Percentiles rank a stretch among this genome's conserved stretches.
Conservation (phyloP, 2,113 vertebrate genomes). For the Gulo gulo region DNA sequence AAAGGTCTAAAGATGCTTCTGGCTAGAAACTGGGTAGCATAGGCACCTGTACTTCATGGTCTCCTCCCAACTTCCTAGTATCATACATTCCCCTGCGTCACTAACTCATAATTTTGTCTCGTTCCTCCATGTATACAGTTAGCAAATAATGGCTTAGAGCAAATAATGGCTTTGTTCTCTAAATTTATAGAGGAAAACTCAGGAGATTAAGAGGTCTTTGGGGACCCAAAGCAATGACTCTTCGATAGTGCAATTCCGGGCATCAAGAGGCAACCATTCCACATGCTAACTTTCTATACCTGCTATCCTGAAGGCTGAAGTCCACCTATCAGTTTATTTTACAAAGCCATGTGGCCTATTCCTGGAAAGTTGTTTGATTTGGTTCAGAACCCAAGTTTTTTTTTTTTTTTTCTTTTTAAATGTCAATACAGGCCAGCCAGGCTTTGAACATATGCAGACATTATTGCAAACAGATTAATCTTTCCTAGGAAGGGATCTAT, state of each 20-base stretch:
- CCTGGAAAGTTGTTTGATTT: conserved; percentile 16
- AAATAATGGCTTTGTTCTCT: not conserved
- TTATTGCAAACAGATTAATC: conserved; percentile 17
- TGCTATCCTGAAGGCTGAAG: not conserved
- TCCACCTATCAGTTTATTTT: not conserved
- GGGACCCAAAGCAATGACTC: not conserved
- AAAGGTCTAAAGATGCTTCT: not conserved
- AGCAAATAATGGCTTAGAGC: not conserved
- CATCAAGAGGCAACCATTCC: not conserved
- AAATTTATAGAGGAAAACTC: not conserved
- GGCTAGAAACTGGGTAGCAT: not conserved
- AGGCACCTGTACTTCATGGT: not conserved
- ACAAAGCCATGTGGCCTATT: not conserved
- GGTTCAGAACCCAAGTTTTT: conserved; percentile 17
- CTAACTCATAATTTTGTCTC: not conserved
- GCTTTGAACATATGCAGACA: conserved; percentile 2
- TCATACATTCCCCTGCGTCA: not conserved
- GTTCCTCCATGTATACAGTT: not conserved
- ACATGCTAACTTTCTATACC: not conserved
- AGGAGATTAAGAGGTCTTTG: not conserved
- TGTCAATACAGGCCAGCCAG: not conserved
- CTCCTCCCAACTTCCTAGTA: not conserved
- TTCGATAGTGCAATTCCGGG: not conserved
- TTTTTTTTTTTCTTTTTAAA: conserved; percentile 44
- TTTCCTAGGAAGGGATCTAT: not conserved